Evolutionary conservation across 2,113 vertebrate genomes (phyloP).

Genomic region (Spilogale gracilis): DNA sequence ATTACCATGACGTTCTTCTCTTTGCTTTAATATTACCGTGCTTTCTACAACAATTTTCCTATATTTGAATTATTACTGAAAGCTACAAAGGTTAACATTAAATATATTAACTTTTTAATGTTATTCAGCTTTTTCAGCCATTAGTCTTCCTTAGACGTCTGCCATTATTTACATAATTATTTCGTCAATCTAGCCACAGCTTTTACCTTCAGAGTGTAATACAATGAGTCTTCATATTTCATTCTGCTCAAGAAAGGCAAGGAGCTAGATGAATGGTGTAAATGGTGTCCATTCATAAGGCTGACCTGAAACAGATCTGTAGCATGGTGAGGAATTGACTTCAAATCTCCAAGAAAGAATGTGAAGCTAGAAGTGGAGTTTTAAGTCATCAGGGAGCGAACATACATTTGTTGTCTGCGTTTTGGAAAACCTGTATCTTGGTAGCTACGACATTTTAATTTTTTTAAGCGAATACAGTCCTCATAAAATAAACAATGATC

Average conservation of each 20-base stretch:
- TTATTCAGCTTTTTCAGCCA: slow-evolving; percentile 78
- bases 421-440: neutral
- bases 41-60: slow-evolving; percentile 76
- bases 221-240: slow-evolving; percentile 75
- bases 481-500: slow-evolving; percentile 50
- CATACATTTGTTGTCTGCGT: neutral
- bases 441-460: slow-evolving; percentile 15
- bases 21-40: slow-evolving; percentile 65
- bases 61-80: slow-evolving; percentile 71
- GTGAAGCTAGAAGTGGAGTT: neutral
- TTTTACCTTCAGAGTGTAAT: slow-evolving; percentile 67
- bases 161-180: slow-evolving; percentile 83
- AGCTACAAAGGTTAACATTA: slow-evolving; percentile 74
- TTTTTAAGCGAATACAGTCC: neutral
- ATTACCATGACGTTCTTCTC: slow-evolving; percentile 55
- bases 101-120: slow-evolving; percentile 80
- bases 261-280: neutral
- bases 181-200: slow-evolving; percentile 79
- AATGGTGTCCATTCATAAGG: slow-evolving; percentile 54
- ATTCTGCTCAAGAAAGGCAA: slow-evolving; percentile 31
- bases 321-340: slow-evolving; percentile 47
- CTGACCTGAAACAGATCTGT: slow-evolving; percentile 46
- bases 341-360: neutral
- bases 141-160: slow-evolving; percentile 74
- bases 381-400: neutral